phyloP scores from a whole-genome alignment of 1,140 invertebrate species.

The Muscidifurax raptorellus region DNA sequence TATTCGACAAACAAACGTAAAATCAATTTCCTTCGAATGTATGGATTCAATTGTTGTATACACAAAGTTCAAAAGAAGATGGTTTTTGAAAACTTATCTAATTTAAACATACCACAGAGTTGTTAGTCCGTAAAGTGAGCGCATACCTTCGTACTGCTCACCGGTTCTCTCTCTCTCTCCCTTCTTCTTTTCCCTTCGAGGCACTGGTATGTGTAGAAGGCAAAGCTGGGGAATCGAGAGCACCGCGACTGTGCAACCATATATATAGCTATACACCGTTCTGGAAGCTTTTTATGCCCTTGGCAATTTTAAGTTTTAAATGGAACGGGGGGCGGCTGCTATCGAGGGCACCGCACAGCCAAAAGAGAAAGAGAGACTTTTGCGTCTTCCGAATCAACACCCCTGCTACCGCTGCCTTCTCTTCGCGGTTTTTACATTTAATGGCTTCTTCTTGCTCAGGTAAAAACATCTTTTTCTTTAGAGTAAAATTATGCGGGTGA shows the following conservation, averaged over 20 bases:
- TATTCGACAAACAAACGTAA: too few relatives aligned
- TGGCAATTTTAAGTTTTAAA: slow-evolving; percentile 52
- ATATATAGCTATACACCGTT: slow-evolving; percentile 16
- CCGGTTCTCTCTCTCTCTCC: too few relatives aligned
- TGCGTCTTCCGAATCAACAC: slow-evolving; percentile 20
- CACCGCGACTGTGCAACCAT: not conserved
- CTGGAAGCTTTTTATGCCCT: slow-evolving; percentile 23
- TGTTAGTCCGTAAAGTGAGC: not conserved
- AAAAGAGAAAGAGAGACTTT: not conserved
- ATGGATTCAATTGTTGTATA: too few relatives aligned
- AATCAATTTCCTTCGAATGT: too few relatives aligned
- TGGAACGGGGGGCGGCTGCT: not conserved
- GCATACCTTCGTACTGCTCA: slow-evolving; percentile 8
- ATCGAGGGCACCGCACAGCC: not conserved
- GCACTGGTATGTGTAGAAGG: not conserved
- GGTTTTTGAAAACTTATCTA: not conserved
- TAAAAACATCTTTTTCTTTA: not conserved
- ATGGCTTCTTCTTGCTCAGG: not conserved
- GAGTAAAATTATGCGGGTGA: not conserved
- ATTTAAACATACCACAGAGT: slow-evolving; percentile 24
- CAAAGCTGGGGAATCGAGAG: not conserved
- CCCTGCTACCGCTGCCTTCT: not conserved
- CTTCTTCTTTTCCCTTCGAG: too few relatives aligned
- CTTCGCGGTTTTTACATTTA: slow-evolving; percentile 2
- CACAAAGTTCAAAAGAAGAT: not conserved